Conservation (phyloP, 2,888 invertebrate genomes). For the Gnatocerus cornutus region DNA sequence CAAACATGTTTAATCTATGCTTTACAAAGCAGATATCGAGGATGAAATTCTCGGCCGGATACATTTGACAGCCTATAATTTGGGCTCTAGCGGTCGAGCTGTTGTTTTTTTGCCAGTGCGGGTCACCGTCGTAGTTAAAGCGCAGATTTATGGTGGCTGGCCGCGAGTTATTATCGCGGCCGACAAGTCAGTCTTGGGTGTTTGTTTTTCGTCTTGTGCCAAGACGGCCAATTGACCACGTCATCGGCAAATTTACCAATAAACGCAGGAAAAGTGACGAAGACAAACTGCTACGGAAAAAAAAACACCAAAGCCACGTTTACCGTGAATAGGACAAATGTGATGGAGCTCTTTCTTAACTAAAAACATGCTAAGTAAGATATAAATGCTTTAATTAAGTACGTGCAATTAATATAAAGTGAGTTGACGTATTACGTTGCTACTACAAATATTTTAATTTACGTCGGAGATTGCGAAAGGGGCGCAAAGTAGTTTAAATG, state of each 20-base stretch:
- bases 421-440: neutral
- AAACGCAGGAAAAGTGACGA: neutral
- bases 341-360: no score
- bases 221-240: conserved; percentile 10
- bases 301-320: no score
- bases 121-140: conserved; percentile 49
- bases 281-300: neutral
- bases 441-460: neutral
- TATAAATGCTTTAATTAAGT: no score
- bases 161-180: conserved; percentile 44
- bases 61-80: conserved; percentile 54
- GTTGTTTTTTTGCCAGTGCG: conserved; percentile 44
- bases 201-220: conserved; percentile 31
- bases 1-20: conserved; percentile 50
- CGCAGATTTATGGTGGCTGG: conserved; percentile 48
- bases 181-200: conserved; percentile 31
- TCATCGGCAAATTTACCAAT: conserved; percentile 4
- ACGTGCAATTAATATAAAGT: no score
- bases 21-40: conserved; percentile 48
- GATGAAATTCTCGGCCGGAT: conserved; percentile 49
- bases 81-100: conserved; percentile 49
- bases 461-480: neutral
- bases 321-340: no score
- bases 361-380: no score
- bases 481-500: conserved; percentile 18